Evolutionary conservation across 2,888 invertebrate species (phyloP), one percentile per base, ranked within the genome.

Genomic region (Latheticus oryzae): DNA sequence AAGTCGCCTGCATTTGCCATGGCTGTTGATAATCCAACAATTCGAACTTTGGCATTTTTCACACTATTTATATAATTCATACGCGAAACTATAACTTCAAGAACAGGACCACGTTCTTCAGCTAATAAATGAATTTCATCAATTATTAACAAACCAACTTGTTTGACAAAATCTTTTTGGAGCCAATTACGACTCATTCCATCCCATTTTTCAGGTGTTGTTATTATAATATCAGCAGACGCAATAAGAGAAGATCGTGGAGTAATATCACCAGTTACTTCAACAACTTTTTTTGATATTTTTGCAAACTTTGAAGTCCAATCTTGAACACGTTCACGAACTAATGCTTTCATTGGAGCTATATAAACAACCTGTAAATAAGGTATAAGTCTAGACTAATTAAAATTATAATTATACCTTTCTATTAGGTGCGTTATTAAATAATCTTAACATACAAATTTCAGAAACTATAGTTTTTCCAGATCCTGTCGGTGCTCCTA

Each of bases 141-240:
- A 63, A 99, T 97, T 17, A 99, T 89, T 61, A 98, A 91, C 3
- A 98, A 81, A 0, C 91, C 89, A 0, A 98, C 96, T 70, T 93
- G 87, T 52, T 87, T 86, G 0, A 99, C 98, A 73, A 98, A 99
- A 76, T 89, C 90, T 66, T 99, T 85, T 0, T 95, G 97, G 75
- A 97, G 96, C 98, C 98, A 99, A 60, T 95, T 95, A 57, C 98
- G 86, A 79, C 96, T 97, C 72, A 99, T 94, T 47, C 98, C 98
- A 79, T 99, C 99, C 99, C 99, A 99, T 78, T 99, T 99, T 80
- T 99, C 99, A 0, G 99, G 99, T 0, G 99, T 99, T 0, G 99
- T 99, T 0, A 99, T 95, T 65, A 99, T 98, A 0, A 99, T 88
- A 75, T 93, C 90, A 0, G 97, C 90, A 42, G 80, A 85, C 0